A percentile compares a stretch with the other conserved stretches of the same genome.
Evolutionary conservation across 2,113 vertebrate species (phyloP).

Genomic region (Phalacrocorax carbo): DNA sequence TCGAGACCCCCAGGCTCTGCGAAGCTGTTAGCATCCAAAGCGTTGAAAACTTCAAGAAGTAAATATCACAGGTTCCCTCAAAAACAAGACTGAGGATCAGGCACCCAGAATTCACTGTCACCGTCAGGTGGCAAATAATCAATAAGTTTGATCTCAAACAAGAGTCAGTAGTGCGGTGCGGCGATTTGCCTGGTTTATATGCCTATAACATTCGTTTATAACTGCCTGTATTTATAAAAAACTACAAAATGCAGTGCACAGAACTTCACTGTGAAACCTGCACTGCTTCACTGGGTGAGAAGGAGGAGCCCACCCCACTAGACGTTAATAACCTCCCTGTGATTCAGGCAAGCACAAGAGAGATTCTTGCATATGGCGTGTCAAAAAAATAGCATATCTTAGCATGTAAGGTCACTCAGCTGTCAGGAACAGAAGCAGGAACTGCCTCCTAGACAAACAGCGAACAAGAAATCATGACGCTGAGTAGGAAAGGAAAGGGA

Average conservation of each 20-base stretch:
- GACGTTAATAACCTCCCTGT: not conserved
- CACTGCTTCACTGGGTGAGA: not conserved
- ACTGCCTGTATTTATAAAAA: not conserved
- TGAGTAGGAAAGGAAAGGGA: not conserved
- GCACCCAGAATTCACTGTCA: not conserved
- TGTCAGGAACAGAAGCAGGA: constrained; percentile 22
- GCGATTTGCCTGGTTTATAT: not conserved
- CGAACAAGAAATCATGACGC: not conserved
- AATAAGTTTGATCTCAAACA: not conserved
- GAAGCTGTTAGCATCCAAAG: not conserved
- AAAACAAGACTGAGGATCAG: not conserved
- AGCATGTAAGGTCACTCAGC: not conserved
- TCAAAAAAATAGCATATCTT: not conserved
- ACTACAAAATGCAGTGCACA: not conserved
- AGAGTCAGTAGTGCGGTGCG: not conserved
- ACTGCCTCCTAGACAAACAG: not conserved
- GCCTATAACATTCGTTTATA: not conserved
- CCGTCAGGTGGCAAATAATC: not conserved
- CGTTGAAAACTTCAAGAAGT: not conserved
- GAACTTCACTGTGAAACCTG: not conserved
- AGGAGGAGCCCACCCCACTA: not conserved
- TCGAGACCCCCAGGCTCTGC: not conserved
- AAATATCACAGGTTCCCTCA: not conserved
- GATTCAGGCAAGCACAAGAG: not conserved
- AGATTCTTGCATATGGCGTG: not conserved